These are phyloP conservation scores for Benthosema pterotum DNA, from an alignment of 2,797 vertebrate genomes.

Conservation along the genomic window DNA sequence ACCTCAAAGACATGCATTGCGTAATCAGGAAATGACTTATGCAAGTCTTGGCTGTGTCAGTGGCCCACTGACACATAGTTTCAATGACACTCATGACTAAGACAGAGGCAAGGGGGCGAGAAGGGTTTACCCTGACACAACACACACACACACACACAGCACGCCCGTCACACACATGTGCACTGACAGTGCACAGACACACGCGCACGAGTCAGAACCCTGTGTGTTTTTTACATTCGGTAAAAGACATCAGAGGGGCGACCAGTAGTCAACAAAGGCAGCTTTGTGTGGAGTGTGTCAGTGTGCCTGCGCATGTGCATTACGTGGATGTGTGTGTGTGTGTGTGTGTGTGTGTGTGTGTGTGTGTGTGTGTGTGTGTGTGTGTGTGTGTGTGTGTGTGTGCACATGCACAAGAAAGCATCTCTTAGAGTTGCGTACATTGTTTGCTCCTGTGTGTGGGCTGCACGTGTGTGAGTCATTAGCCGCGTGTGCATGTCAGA, in stretches of 20 bases:
- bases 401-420: background rate
- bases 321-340: conserved; percentile 24
- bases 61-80: conserved; percentile 41
- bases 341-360: conserved; percentile 28
- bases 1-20: conserved; percentile 32
- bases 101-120: conserved; percentile 29
- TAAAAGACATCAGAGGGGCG: conserved; percentile 58
- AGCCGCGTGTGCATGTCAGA: conserved; percentile 64
- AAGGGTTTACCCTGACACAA: too few species aligned
- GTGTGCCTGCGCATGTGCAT: conserved; percentile 1
- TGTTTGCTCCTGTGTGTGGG: conserved; percentile 70
- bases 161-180: conserved; percentile 21
- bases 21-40: conserved; percentile 56
- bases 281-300: conserved; percentile 63
- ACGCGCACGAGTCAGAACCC: conserved; percentile 35
- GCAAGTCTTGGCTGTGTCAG: conserved; percentile 26
- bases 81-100: conserved; percentile 32
- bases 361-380: conserved; percentile 35
- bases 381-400: conserved; percentile 27
- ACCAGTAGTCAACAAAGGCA: conserved; percentile 75
- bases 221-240: conserved; percentile 68
- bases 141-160: conserved; percentile 30
- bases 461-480: conserved; percentile 77
- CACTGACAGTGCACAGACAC: conserved; percentile 11
- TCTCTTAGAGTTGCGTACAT: conserved; percentile 23